Base-by-base conservation (phyloP, 2,888 invertebrate species). In the Tromatobia lineatoria region DNA sequence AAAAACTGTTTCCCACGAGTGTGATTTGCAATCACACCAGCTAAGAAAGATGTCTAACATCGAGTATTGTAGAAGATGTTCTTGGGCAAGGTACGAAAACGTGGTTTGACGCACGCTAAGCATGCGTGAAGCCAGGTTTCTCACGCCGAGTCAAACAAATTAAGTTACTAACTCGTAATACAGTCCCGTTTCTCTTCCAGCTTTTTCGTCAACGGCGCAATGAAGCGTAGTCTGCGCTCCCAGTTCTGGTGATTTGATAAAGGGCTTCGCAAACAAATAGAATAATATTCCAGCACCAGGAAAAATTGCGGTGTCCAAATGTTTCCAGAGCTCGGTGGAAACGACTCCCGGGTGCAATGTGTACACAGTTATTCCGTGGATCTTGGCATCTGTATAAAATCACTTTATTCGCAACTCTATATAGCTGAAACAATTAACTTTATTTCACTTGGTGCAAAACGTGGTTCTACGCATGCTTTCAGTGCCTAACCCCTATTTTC, bases 211-310 rank as follows among this genome's bases (percentile, higher is more conserved):
- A 0, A 96, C 94, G 0, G 96, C 95, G 89, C 97, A 97, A 91
- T 97, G 95, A 79, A 97, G 95, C 0, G 95, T 95, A 1, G 97
- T 97, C 93, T 97, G 97, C 0, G 97, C 97, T 2, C 97, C 97
- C 85, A 95, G 94, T 86, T 95, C 94, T 0, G 96, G 95, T 1
- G 94, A 94, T 91, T 96, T 96, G 82, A 95, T 93, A 88, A 96
- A 95, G 0, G 94, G 94, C 1, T 90, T 88, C 0, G 92, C 10
- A 0, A 95, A 0, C 11, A 93, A 84, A 1, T 93, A 91, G 57
- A 95, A 91, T 0, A 95, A 54, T 54, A 88, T 89, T 13, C 94
- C 91, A 0, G 95, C 94, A 2, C 95, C 95, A 67, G 92, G 93
- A 90, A 95, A 95, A 83, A 95, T 64, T 0, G 94, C 92, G 0